Evolutionary conservation across 2,113 vertebrate species (phyloP).

Genomic region (Sander vitreus): DNA sequence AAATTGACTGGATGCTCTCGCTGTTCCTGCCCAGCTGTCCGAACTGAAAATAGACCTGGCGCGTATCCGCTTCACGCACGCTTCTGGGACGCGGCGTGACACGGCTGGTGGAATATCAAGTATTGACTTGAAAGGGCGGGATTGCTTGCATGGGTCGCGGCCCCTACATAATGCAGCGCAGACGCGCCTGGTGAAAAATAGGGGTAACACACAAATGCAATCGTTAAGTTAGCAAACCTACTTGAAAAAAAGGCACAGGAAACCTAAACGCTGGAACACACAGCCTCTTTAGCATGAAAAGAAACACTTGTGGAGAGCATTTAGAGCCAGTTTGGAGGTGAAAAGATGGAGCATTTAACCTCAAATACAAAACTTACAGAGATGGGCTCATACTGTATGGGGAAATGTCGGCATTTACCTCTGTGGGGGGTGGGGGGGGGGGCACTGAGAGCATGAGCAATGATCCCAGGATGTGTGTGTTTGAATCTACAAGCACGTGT

Average conservation of each 20-base stretch:
- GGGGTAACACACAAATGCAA: background rate
- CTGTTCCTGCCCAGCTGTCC: too few relatives aligned
- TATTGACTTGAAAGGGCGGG: too few relatives aligned
- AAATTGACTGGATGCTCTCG: too few relatives aligned
- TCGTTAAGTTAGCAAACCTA: slow-evolving; percentile 3
- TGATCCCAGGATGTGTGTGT: slow-evolving; percentile 49
- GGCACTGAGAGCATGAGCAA: slow-evolving; percentile 53
- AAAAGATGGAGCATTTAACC: slow-evolving; percentile 57
- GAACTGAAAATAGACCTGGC: too few relatives aligned
- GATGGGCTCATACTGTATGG: slow-evolving; percentile 36
- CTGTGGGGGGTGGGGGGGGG: slow-evolving; percentile 21
- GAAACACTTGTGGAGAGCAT: slow-evolving; percentile 34
- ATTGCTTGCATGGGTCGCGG: too few relatives aligned
- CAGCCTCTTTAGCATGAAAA: slow-evolving; percentile 20
- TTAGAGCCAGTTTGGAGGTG: slow-evolving; percentile 34
- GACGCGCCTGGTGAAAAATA: too few relatives aligned
- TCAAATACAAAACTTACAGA: slow-evolving; percentile 39
- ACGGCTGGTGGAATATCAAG: too few relatives aligned
- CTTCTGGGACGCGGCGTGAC: too few relatives aligned
- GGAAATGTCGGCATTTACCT: slow-evolving; percentile 62
- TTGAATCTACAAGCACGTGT: slow-evolving; percentile 44
- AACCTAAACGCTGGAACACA: background rate
- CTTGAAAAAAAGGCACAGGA: background rate
- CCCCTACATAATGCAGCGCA: too few relatives aligned
- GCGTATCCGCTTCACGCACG: too few relatives aligned